Percentiles rank a stretch among this genome's conserved stretches.
These are phyloP conservation scores for Anser brachyrhynchus DNA, from an alignment of 2,113 vertebrate species.

Conservation along the genomic window DNA sequence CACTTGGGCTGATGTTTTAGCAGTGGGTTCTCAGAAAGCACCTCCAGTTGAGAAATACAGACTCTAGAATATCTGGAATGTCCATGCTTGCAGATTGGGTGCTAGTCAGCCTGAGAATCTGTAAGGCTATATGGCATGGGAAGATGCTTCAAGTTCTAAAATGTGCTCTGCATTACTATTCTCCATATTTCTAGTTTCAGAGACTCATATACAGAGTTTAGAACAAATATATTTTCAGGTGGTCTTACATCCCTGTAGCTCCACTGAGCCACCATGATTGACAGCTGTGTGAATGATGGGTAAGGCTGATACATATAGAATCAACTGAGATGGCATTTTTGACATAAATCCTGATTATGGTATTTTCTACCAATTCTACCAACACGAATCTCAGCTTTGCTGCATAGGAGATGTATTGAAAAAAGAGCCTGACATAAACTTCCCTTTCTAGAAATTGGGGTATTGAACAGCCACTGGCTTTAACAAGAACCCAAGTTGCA, in stretches of 20 bases:
- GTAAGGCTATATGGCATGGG: background rate
- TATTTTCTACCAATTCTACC: background rate
- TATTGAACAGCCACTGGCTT: background rate
- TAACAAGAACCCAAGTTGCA: background rate
- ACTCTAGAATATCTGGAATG: background rate
- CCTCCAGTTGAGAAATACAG: background rate
- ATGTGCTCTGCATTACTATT: background rate
- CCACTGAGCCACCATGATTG: background rate
- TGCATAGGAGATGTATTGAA: background rate
- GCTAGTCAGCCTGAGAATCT: background rate
- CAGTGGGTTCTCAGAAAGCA: background rate
- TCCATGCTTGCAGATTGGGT: background rate
- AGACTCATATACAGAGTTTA: background rate
- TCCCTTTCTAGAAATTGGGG: background rate
- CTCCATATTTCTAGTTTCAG: background rate
- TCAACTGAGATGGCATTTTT: background rate
- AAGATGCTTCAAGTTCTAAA: background rate
- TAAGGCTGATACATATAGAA: background rate
- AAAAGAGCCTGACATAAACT: background rate
- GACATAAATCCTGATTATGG: background rate
- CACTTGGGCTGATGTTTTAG: background rate
- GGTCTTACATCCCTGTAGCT: background rate
- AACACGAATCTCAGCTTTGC: background rate
- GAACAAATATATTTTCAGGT: background rate
- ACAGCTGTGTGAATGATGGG: background rate